phyloP scores from a whole-genome alignment of 2,113 vertebrate species.

The Odocoileus hemionus region DNA sequence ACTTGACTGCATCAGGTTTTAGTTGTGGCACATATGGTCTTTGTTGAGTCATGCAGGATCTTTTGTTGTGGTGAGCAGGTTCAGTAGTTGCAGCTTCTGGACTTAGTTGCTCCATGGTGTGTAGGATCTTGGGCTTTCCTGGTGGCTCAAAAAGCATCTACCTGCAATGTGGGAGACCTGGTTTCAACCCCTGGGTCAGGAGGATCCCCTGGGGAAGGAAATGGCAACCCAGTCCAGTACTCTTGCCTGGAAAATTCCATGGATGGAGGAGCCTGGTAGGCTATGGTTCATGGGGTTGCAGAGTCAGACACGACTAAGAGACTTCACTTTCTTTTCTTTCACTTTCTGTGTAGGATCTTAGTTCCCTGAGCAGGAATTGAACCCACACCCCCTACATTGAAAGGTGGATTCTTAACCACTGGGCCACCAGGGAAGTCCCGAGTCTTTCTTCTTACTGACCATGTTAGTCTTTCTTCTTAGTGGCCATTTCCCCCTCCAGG shows the following conservation, averaged over 20 bases:
- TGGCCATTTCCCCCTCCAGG: neutral
- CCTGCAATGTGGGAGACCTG: neutral
- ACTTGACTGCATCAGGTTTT: neutral
- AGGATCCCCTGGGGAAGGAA: neutral
- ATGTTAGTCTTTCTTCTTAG: neutral
- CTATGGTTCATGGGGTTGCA: neutral
- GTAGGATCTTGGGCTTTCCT: neutral
- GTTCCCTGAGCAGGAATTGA: neutral
- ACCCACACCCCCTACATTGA: neutral
- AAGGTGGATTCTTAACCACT: neutral
- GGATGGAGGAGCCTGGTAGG: neutral
- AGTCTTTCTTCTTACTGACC: neutral
- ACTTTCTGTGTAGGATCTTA: neutral
- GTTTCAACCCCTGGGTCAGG: neutral
- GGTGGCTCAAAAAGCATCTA: neutral
- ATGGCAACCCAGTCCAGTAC: neutral
- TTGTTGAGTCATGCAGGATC: neutral
- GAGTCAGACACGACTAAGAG: fast-evolving
- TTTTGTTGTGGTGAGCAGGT: neutral
- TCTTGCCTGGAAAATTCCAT: neutral
- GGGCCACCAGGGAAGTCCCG: neutral
- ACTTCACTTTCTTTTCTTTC: neutral
- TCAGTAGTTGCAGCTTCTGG: neutral
- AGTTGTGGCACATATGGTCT: neutral
- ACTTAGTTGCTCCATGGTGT: neutral